These are phyloP conservation scores for Halocaridina rubra DNA, from an alignment of 2,888 invertebrate species.

Conservation along the genomic window DNA sequence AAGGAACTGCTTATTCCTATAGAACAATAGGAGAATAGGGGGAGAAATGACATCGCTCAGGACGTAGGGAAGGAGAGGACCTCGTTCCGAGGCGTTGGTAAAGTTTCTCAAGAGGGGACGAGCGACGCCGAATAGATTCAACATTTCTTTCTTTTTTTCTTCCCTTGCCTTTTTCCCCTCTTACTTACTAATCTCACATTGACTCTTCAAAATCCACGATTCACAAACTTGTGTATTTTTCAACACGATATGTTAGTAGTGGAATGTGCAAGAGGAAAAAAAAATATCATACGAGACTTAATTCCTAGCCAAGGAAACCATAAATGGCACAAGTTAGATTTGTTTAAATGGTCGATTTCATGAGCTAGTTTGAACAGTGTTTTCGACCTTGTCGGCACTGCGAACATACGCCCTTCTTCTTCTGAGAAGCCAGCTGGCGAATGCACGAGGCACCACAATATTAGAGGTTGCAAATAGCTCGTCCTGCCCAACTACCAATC, in stretches of 20 bases:
- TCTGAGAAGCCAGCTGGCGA: slow-evolving; percentile 34
- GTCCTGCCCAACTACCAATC: background rate
- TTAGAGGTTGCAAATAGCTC: slow-evolving; percentile 41
- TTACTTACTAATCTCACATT: too few species aligned
- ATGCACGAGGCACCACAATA: slow-evolving; percentile 39
- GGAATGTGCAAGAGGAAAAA: background rate
- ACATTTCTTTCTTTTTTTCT: too few species aligned
- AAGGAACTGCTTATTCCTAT: too few species aligned
- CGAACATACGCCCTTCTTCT: slow-evolving; percentile 36
- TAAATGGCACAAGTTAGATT: slow-evolving; percentile 4
- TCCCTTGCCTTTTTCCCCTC: too few species aligned
- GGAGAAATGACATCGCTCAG: too few species aligned
- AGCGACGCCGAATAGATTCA: too few species aligned
- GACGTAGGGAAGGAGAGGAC: too few species aligned
- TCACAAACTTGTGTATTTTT: background rate
- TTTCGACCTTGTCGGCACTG: slow-evolving; percentile 10
- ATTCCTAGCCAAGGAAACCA: slow-evolving; percentile 19
- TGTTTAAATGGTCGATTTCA: slow-evolving; percentile 12
- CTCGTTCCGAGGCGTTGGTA: too few species aligned
- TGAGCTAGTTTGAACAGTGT: background rate
- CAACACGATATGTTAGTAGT: background rate
- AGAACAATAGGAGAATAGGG: too few species aligned
- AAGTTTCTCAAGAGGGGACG: too few species aligned
- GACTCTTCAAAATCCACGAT: too few species aligned
- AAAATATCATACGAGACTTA: slow-evolving; percentile 15